Base-by-base conservation (phyloP, 2,113 vertebrate species). In the Puma concolor region DNA sequence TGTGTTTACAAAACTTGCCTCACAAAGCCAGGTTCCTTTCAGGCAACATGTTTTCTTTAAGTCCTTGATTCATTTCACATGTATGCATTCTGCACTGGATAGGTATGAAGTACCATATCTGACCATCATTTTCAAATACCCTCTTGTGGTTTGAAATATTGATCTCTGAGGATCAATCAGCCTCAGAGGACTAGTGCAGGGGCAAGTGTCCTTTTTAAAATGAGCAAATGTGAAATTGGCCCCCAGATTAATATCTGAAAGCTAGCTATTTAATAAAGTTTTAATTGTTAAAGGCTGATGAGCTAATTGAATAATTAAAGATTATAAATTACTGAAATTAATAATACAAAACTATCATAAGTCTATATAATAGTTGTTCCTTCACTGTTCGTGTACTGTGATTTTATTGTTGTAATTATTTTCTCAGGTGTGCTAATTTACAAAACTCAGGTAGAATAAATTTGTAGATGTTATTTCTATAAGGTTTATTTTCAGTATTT, bases 301-400 rank as follows among this genome's bases (percentile, higher is more conserved):
- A 57, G 23, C 38, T 63, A 25, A 7, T 76, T 95, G 66, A 89
- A 79, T 93, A 86, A 92, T 85, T 85, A 74, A 95, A 77, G 33
- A n/a, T 21, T 48, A 11, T 95, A 83, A 91, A 72, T 89, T 86
- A 72, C 82, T 95, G 54, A 23, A 63, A 96, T 81, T 60, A 93
- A 69, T 7, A 50, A 41, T 25, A 38, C 15, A 71, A 69, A 85
- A 60, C 27, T 87, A 11, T 63, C 2, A 0, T 54, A 66, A 66
- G 4, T 41, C 4, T 95, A 1, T 71, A 4, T 50, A 52, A 21
- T n/a, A 7, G 36, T 67, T 85, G 6, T 64, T 96, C 77, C 69
- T 81, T 94, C 31, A 76, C 9, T 74, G 54, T 90, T 88, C 2
- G 2, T 60, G 1, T 38, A 15, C 52, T 66, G 3, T 72, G 11